phyloP scores from a whole-genome alignment of 2,888 invertebrate genomes.

The Drosophila aldrichi region DNA sequence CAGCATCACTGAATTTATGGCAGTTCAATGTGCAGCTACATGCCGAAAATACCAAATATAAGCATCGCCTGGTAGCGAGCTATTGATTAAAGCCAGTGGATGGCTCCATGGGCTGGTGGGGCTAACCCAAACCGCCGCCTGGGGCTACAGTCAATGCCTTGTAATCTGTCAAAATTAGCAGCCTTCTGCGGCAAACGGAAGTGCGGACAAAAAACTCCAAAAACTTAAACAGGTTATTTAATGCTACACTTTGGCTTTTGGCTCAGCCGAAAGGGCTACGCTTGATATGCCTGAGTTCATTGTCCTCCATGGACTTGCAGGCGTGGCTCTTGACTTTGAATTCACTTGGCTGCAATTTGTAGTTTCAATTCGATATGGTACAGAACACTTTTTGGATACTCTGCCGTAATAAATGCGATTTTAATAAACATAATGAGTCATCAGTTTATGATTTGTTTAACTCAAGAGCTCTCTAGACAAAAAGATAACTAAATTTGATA shows the following conservation, averaged over 20 bases:
- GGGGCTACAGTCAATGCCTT: slow-evolving; percentile 60
- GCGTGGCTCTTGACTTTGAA: slow-evolving; percentile 63
- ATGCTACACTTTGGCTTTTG: slow-evolving; percentile 44
- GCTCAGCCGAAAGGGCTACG: slow-evolving; percentile 13
- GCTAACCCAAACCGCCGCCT: slow-evolving; percentile 55
- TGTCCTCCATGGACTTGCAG: slow-evolving; percentile 44
- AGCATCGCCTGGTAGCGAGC: slow-evolving; percentile 54
- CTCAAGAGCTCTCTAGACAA: background rate
- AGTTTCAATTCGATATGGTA: slow-evolving; percentile 32
- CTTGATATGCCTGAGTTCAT: slow-evolving; percentile 52
- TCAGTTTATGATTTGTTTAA: background rate
- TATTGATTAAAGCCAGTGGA: slow-evolving; percentile 66
- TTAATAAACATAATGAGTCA: background rate
- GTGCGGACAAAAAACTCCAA: slow-evolving; percentile 59
- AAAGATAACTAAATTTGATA: background rate
- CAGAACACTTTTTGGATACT: slow-evolving; percentile 15
- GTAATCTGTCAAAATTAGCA: slow-evolving; percentile 80
- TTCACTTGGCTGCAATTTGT: slow-evolving; percentile 46
- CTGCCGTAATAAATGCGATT: slow-evolving; percentile 2
- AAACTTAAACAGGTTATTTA: slow-evolving; percentile 74
- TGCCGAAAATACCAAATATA: slow-evolving; percentile 20
- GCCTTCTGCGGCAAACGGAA: slow-evolving; percentile 65
- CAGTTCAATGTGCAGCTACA: slow-evolving; percentile 54
- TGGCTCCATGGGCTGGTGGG: slow-evolving; percentile 39
- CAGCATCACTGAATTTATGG: slow-evolving; percentile 51